These are phyloP conservation scores for Rousettus madagascariensis DNA, from an alignment of 2,797 vertebrate species.

Conservation along the genomic window DNA sequence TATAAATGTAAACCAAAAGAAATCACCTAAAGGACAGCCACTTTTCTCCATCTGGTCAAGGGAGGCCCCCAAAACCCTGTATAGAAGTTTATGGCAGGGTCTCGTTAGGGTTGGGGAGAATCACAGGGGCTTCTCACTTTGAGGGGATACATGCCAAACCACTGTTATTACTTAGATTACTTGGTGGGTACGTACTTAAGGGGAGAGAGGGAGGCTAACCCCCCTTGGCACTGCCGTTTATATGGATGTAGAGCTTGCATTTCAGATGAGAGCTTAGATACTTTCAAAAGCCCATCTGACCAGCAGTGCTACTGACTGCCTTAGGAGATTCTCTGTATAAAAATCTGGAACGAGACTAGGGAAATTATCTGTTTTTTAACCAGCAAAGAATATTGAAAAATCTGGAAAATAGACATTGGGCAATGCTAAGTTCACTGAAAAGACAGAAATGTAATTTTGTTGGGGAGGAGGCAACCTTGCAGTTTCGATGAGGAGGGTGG, in stretches of 20 bases:
- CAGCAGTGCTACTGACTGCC: background rate
- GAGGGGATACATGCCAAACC: background rate
- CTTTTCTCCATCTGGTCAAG: background rate
- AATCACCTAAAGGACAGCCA: background rate
- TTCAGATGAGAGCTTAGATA: background rate
- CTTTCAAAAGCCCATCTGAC: background rate
- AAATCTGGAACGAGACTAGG: background rate
- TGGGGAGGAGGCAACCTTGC: background rate
- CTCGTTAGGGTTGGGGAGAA: background rate
- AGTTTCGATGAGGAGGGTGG: background rate
- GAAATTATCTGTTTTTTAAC: background rate
- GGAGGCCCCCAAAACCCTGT: background rate
- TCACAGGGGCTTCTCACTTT: background rate
- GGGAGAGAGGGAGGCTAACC: background rate
- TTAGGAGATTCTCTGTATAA: slow-evolving; percentile 34
- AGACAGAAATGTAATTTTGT: background rate
- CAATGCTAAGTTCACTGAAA: background rate
- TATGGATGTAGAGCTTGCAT: background rate
- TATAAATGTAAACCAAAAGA: background rate
- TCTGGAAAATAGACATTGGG: background rate
- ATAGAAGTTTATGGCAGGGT: background rate
- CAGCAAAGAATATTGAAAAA: background rate
- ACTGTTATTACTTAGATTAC: background rate
- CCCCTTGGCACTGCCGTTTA: background rate
- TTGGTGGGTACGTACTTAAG: background rate